Conservation (phyloP, 1,140 invertebrate species). For the Drosophila takahashii region DNA sequence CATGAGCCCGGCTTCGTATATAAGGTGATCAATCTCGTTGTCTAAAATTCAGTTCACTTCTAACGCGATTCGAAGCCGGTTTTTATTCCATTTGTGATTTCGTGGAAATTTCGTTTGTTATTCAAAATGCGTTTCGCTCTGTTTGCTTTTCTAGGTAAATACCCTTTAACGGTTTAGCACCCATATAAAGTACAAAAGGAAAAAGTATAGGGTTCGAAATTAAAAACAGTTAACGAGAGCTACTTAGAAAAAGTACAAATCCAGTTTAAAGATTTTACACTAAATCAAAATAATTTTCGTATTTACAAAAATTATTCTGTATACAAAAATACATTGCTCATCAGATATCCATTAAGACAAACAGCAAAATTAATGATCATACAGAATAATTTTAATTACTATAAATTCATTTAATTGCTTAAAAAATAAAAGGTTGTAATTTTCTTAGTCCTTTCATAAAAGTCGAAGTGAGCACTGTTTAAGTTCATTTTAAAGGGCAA, state of each 20-base stretch:
- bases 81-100: constrained; percentile 38
- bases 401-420: too few relatives aligned
- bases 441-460: not conserved
- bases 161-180: not conserved
- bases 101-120: constrained; percentile 53
- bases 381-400: not conserved
- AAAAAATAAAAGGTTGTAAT: not conserved
- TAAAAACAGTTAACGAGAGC: not conserved
- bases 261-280: too few relatives aligned
- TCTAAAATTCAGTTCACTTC: constrained; percentile 70
- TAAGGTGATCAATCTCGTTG: constrained; percentile 77
- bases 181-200: not conserved
- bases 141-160: constrained; percentile 68
- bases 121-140: constrained; percentile 73
- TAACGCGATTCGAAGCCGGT: constrained; percentile 69
- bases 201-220: not conserved
- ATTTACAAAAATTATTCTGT: too few relatives aligned
- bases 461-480: too few relatives aligned
- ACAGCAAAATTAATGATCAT: not conserved
- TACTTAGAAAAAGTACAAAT: too few relatives aligned
- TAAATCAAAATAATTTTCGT: too few relatives aligned
- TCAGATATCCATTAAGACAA: not conserved
- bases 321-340: not conserved
- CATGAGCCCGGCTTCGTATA: constrained; percentile 60
- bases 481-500: too few relatives aligned